Base-by-base conservation (phyloP, 2,888 invertebrate genomes). In the Drosophila maculinotata region DNA sequence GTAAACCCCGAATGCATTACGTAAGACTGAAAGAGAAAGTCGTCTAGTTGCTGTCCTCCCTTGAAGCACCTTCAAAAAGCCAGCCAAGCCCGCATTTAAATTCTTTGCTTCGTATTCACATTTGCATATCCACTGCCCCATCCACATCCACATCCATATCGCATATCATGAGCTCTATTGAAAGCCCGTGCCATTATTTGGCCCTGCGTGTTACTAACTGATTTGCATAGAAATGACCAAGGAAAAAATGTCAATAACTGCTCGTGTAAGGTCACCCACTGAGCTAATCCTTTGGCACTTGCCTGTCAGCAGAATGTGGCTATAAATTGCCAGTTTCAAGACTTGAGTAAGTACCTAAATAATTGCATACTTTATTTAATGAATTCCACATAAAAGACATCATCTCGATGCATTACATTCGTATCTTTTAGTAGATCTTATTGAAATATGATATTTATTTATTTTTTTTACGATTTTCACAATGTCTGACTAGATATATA, bases 151-250 rank as follows among this genome's bases (percentile, higher is more conserved):
- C 39, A 28, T 20, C n/a, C 26, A 53, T 80, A 78, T 83, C 69
- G 68, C 76, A 83, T 78, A 59, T 69, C 65, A 63, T 63, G 75
- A 54, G 63, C 53, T 10, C 63, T 84, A 80, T 80, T 76, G 80
- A 70, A 77, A 79, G 66, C 64, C 65, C 12, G 42, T 10, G 36
- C 72, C 44, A 56, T 72, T 53, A 72, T 69, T 63, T 57, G 42
- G 44, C 26, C 26, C 62, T 81, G 85, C 85, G 81, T 85, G 81
- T 78, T 68, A 56, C 49, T 36, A 58, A 67, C 79, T 78, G 85
- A 82, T 82, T 82, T 82, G 80, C 82, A 82, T 82, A 76, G 57
- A 62, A 85, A 82, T 79, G 82, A 20, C 17, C 20, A 12, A n/a
- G 20, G 33, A 68, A 17, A 63, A 67, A 76, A 79, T 70, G 69